Base-by-base conservation (phyloP, 2,888 invertebrate species). In the Drosophila demipolita region DNA sequence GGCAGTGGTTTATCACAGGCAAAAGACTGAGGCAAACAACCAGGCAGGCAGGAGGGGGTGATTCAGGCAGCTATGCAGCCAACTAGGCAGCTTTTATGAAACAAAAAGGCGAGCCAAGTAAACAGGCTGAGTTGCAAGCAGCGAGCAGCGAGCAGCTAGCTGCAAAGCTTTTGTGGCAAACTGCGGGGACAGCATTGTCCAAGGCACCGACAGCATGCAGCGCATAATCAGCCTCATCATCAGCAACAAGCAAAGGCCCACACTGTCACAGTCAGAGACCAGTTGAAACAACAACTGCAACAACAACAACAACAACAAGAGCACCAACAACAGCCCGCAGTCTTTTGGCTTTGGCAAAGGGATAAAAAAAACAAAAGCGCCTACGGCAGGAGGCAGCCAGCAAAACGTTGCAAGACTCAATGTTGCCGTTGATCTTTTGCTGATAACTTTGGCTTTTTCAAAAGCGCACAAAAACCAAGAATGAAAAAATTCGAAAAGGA, bases 401-500 rank as follows among this genome's bases (percentile, higher is more conserved):
- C 8, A 26, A 68, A 60, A 58, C 72, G 68, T 53, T 61, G 59
- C 67, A 54, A 52, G 45, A 60, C 58, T 52, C 38, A 50, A 54
- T 50, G 53, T 76, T 71, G 82, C 67, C 76, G 87, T 89, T 91
- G 90, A 90, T 90, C 91, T 90, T 91, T 87, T 89, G 72, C 91
- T 90, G 90, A 91, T 90, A 90, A 75, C 76, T 91, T 84, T 80
- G 79, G 78, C 87, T 83, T 83, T 82, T 80, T 80, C 70, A 78
- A 75, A 70, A 73, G 65, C 48, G 62, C 65, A 64, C 60, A 71
- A 64, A 67, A 62, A 49, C 55, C 40, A 59, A 52, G 23, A 64
- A 45, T n/a, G 12, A 11, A 23, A 35, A 62, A n/a, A 35, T 29
- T 6, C 52, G 12, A 53, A 32, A 15, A 15, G 20, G 6, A 15